Conservation (phyloP, 1,140 invertebrate species). For the Pteromalus puparum region DNA sequence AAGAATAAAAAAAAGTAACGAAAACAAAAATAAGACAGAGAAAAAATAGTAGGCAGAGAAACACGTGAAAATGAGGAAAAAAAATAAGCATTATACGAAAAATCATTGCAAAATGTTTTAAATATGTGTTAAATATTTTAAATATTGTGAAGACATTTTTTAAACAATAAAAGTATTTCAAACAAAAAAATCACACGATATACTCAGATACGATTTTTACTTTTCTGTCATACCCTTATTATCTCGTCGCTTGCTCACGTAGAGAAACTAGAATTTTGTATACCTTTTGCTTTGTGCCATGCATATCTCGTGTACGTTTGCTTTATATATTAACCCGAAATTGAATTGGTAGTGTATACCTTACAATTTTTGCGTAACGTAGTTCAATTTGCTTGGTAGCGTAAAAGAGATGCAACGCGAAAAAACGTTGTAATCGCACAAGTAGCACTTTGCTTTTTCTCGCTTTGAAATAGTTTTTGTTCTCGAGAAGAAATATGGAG, state of each 20-base stretch:
- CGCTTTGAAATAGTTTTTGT: neutral
- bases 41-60: constrained; percentile 19
- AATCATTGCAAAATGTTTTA: constrained; percentile 50
- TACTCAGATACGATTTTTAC: constrained; percentile 29
- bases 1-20: constrained; percentile 18
- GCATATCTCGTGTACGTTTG: neutral
- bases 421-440: too few species aligned
- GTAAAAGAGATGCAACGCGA: too few species aligned
- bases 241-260: neutral
- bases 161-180: constrained; percentile 47
- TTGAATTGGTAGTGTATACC: too few species aligned
- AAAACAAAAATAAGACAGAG: too few species aligned
- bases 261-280: neutral
- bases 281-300: neutral
- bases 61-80: constrained; percentile 14
- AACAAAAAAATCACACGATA: constrained; percentile 42
- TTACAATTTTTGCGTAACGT: too few species aligned
- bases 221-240: neutral
- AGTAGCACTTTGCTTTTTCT: neutral
- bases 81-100: constrained; percentile 37
- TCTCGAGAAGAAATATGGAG: neutral
- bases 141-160: constrained; percentile 50
- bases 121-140: constrained; percentile 51
- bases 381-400: too few species aligned
- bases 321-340: too few species aligned